Evolutionary conservation across 2,888 invertebrate species (phyloP), one percentile per base, ranked within the genome.

Genomic region (Hypena proboscidalis): DNA sequence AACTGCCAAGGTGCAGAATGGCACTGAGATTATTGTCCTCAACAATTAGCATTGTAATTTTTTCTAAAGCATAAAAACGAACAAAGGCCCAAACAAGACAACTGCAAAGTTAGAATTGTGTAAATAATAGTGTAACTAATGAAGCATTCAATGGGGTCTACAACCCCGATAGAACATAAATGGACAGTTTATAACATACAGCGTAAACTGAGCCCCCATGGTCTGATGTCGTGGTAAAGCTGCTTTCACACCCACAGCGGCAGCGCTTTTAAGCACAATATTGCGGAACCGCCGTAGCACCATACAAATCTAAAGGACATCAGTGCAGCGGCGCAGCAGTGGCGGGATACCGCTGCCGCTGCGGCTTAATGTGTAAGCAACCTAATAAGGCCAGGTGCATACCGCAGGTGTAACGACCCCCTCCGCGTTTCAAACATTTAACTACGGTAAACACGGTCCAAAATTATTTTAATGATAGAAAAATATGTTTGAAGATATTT

Each of bases 361-460:
- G n/a, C n/a, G n/a, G 11, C 7, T 14, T 17, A 31, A 11, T 37
- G 30, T 19, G 30, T 19, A 23, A 17, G 9, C n/a, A n/a, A n/a
- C n/a, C n/a, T n/a, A 34, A 46, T 27, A 49, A 50, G 6, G 57
- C 67, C 66, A 64, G 67, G 67, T 66, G 66, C 50, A 45, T 14
- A 13, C 15, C 19, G 67, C 66, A 66, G 67, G 67, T 67, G 65
- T 32, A 46, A 22, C 7, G 14, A 17, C 14, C 32, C 48, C 42
- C 23, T 10, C 13, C 21, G 17, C 27, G 21, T 39, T 46, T 27
- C 21, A 9, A 58, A 37, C 31, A 33, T 49, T 23, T 40, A 46
- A 38, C 23, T 25, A 37, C 27, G 22, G 21, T 36, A 44, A 42
- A 45, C 25, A 19, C 3, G 32, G 15, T 17, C 14, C 4, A 17